Conservation (phyloP, 2,888 invertebrate genomes). For the Drosophila hawaiiensis region DNA sequence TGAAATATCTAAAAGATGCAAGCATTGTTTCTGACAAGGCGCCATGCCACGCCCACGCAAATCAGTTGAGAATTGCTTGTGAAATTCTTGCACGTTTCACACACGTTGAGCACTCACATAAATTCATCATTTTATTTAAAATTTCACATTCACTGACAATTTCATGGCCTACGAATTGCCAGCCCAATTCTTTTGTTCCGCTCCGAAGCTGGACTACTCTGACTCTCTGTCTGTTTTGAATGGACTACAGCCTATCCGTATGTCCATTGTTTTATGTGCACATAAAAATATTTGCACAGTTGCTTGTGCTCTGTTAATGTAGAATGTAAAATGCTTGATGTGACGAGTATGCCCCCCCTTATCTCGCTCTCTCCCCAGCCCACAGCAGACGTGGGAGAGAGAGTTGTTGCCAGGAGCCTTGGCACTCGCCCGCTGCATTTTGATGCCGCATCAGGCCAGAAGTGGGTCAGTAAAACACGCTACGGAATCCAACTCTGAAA, state of each 20-base stretch:
- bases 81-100: slow-evolving; percentile 74
- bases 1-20: slow-evolving; percentile 58
- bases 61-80: slow-evolving; percentile 40
- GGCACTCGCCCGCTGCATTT: slow-evolving; percentile 57
- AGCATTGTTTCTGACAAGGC: slow-evolving; percentile 39
- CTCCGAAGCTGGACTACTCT: slow-evolving; percentile 26
- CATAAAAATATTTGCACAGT: slow-evolving; percentile 75
- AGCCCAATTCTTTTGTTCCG: slow-evolving; percentile 54
- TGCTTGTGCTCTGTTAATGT: slow-evolving; percentile 61
- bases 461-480: slow-evolving; percentile 74
- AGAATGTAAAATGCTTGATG: slow-evolving; percentile 42
- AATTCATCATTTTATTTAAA: slow-evolving; percentile 79
- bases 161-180: slow-evolving; percentile 67
- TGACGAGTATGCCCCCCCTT: slow-evolving; percentile 12
- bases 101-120: slow-evolving; percentile 56
- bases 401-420: slow-evolving; percentile 72
- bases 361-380: not conserved
- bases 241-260: slow-evolving; percentile 16
- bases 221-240: slow-evolving; percentile 3
- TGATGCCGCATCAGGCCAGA: slow-evolving; percentile 62
- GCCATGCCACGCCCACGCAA: slow-evolving; percentile 18
- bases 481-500: slow-evolving; percentile 45
- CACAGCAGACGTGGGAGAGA: slow-evolving; percentile 57
- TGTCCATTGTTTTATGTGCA: slow-evolving; percentile 61
- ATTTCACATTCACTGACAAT: slow-evolving; percentile 79